These are phyloP conservation scores for Acromyrmex echinatior DNA, from an alignment of 1,140 invertebrate species.

Conservation along the genomic window DNA sequence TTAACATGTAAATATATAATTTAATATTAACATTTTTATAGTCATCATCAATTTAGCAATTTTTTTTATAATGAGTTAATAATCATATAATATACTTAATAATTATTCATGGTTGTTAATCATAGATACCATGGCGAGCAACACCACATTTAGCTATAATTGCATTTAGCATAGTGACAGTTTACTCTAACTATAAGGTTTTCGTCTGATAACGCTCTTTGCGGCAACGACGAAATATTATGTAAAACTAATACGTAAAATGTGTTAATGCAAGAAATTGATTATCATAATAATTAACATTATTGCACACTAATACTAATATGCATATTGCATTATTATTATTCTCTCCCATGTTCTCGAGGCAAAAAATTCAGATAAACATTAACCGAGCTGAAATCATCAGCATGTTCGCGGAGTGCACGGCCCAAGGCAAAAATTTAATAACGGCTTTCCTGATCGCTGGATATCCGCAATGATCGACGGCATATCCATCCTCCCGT, in stretches of 20 bases:
- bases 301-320: not conserved
- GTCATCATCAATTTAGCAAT: too few species aligned
- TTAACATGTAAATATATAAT: too few species aligned
- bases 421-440: constrained; percentile 46
- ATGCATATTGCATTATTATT: constrained; percentile 24
- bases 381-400: constrained; percentile 32
- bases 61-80: too few species aligned
- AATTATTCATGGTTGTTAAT: not conserved
- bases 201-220: not conserved
- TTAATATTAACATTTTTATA: too few species aligned
- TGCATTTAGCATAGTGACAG: too few species aligned
- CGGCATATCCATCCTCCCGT: constrained; percentile 6
- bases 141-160: not conserved
- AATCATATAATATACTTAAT: not conserved
- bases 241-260: not conserved
- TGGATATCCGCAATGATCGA: constrained; percentile 31
- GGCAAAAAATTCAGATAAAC: not conserved
- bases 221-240: not conserved
- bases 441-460: constrained; percentile 50
- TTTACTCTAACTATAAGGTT: not conserved
- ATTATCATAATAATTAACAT: constrained; percentile 28
- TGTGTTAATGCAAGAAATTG: constrained; percentile 2
- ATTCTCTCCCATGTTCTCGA: not conserved
- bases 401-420: not conserved
- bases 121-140: not conserved